Base-by-base conservation (phyloP, 2,888 invertebrate genomes). In the Apotomis betuletana region DNA sequence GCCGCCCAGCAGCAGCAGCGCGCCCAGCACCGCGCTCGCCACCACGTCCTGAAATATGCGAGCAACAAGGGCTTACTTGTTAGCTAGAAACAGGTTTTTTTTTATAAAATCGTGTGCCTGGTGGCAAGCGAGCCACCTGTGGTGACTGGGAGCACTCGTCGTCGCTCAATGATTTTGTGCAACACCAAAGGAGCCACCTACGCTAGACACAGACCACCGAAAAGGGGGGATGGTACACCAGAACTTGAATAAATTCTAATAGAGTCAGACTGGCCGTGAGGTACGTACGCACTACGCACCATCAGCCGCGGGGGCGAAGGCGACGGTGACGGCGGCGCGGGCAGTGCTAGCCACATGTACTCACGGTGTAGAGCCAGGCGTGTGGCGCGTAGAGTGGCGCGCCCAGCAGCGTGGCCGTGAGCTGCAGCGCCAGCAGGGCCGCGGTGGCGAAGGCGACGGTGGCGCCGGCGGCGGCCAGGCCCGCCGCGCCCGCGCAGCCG, bases 31-130 rank as follows among this genome's bases (percentile, higher is more conserved):
- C 8, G 83, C 75, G 44, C 83, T 84, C n/a, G 81, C 64, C 12
- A 84, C 76, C 6, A 88, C 77, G 62, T 89, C 87, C 88, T 88
- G 82, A 4, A 75, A 78, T 36, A 58, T 9, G 9, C 8, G 8
- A 1, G 3, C 8, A 49, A 3, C 49, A 6, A 49, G 8, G 49
- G 49, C 0, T 10, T 49, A 27, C 27, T 1, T 27, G 27, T 27
- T 27, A 27, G 27, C 27, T 27, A 27, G 27, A 27, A 27, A 27
- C 27, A 27, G 0, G 44, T 3, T 44, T 44, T 8, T 44, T 44
- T 44, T 44, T 8, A 44, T 44, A 44, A 27, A 27, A 27, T 27
- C 0, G 27, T 27, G 2, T 27, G 27, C 27, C 27, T 27, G 27
- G 27, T 27, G 27, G 27, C 27, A 27, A 27, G 27, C 27, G 27